Evolutionary conservation across 2,888 invertebrate genomes (phyloP), one percentile per base, ranked within the genome.

Genomic region (Ochropleura plecta): DNA sequence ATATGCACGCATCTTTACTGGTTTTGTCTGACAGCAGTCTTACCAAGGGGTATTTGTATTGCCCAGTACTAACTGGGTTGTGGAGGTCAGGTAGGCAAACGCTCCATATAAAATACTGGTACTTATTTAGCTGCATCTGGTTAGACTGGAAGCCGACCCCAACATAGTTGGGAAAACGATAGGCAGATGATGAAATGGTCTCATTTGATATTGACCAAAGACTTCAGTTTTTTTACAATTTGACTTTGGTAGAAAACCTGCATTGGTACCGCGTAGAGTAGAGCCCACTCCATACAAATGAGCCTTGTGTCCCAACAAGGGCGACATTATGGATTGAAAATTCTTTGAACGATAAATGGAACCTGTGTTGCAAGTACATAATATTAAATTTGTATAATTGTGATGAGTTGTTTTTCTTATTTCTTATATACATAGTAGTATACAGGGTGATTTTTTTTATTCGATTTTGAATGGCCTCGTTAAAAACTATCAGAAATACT

Each of bases 401-500:
- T 79, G 77, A 77, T 79, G 77, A 18, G 3, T 62, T 69, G 51
- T 55, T 48, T 53, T 71, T 44, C 12, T 53, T 65, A 48, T 72
- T 65, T 60, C 48, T 71, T 79, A 48, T 16, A 60, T 12, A 65
- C 16, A 55, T 30, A 63, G 55, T 55, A 18, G 14, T 49, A 53
- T 20, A 5, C 48, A 70, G 8, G 40, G 49, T 55, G 49, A 0
- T 48, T 78, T 42, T 48, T 64, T 5, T 1, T 18, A 48, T 16
- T 10, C 16, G 5, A 40, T 16, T 20, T 62, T 59, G 40, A 1
- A 6, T 49, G 7, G 0, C 2, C 4, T 6, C 44, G 62, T 44
- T 9, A 5, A 14, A 51, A 62, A 12, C 3, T 42, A 9, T 46
- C 14, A 4, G 12, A 53, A 49, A 4, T 30, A 30, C 3, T 1